Evolutionary conservation across 2,113 vertebrate species (phyloP), one percentile per base, ranked within the genome.

Genomic region (Atherinomorus stipes): DNA sequence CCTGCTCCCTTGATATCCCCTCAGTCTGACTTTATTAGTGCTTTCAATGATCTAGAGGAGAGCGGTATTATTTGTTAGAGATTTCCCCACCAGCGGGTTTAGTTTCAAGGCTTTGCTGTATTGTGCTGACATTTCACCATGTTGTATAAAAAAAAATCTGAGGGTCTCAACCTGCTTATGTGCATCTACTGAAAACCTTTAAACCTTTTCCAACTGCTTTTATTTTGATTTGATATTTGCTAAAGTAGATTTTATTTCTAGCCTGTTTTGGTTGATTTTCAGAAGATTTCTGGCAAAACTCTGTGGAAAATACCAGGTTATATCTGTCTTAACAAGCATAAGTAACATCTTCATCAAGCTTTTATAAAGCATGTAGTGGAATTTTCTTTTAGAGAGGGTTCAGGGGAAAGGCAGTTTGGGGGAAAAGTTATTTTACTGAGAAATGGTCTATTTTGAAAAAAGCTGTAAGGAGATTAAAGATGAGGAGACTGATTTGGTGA

Each of bases 11-110:
- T 19, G 45, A 57, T 56, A 72, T 64, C 51, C 61, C 67, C 50
- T 1, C 69, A 7, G 53, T 59, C 67, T 40, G 70, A 85, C 71
- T 74, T 86, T 85, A 77, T 72, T 81, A 84, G 51, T 84, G 64
- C 65, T 80, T 78, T 87, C 53, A 80, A 73, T 75, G 68, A 86
- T 76, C 23, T 74, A 84, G 67, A 76, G 61, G 76, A 79, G 50
- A 25, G 51, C 59, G 65, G 63, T 50, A 52, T 75, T 62, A 75
- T 84, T 85, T 83, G 57, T 83, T 73, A 57, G 74, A 71, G 74
- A 38, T 54, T 34, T 47, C 65, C 26, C 51, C 15, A 40, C 19
- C 45, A 53, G 69, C 25, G 8, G 42, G 61, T 51, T 52, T 61
- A n/a, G 25, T 22, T 54, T 49, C 31, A 53, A 52, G 45, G 25